phyloP scores from a whole-genome alignment of 2,797 vertebrate genomes.

The Dallia pectoralis region DNA sequence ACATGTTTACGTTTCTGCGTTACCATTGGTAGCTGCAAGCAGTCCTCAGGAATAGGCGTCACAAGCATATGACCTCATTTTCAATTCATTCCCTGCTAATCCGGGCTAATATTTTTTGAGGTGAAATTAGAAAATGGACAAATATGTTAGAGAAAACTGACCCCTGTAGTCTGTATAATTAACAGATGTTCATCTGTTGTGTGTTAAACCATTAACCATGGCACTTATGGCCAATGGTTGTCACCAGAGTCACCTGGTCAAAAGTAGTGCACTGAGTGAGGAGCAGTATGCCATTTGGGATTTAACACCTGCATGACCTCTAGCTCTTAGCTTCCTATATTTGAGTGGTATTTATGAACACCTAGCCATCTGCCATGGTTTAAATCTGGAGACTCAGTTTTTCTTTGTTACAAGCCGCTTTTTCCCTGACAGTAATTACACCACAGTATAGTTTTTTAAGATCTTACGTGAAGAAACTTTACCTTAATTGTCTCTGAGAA shows the following conservation, averaged over 20 bases:
- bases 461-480: constrained; percentile 34
- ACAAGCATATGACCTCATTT: no score
- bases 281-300: neutral
- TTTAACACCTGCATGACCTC: neutral
- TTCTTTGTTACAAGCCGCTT: constrained; percentile 27
- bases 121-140: no score
- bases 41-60: no score
- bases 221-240: neutral
- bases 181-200: neutral
- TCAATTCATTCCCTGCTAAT: no score
- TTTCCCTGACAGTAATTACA: constrained; percentile 30
- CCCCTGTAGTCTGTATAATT: neutral
- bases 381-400: constrained; percentile 34
- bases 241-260: neutral
- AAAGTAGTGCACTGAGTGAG: neutral
- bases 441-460: constrained; percentile 30
- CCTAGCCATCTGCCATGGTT: constrained; percentile 36
- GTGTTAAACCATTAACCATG: neutral
- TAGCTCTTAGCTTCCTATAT: constrained; percentile 3
- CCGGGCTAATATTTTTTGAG: no score
- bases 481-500: neutral
- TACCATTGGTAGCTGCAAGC: no score
- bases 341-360: constrained; percentile 40
- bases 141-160: neutral
- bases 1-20: no score